Evolutionary conservation across 2,888 invertebrate genomes (phyloP), one percentile per base, ranked within the genome.

Genomic region (Epicampocera succincta): DNA sequence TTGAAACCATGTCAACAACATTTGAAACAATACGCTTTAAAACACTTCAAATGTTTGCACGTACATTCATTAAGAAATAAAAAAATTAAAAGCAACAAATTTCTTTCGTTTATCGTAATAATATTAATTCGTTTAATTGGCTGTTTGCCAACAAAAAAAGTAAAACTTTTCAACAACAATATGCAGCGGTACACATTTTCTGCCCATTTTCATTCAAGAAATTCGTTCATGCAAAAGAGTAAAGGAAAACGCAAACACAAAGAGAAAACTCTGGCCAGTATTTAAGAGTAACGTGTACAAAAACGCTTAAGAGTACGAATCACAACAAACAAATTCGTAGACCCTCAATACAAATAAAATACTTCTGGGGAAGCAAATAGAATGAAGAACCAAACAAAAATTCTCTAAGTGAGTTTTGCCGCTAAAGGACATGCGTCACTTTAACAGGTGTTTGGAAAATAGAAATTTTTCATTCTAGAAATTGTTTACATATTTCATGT

Each of bases 371-470:
- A 29, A 13, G 63, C 63, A 65, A 46, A 0, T 56, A 21, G 25
- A 25, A 73, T 63, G 33, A 73, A 77, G 69, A 82, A 77, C 50
- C 25, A 15, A 74, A 19, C 9, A 40, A 25, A 80, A 11, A 50
- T 12, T 5, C 15, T 25, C 0, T 19, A n/a, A 44, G 15, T 1
- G n/a, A 17, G 13, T 1, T n/a, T n/a, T n/a, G 13, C 17, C 17
- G 21, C 8, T 2, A 63, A n/a, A 17, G 19, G 17, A 40, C 71
- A 65, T 74, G 78, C 77, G 74, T 74, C 25, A 17, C 2, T 8
- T 19, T 12, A 38, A 5, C 65, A 72, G 63, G 13, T n/a, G 61
- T 63, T 3, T 40, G 0, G 0, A 40, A 42, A 65, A 71, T 44
- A 50, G 9, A 21, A 71, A 33, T 17, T 61, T 66, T 46, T 46